These are phyloP conservation scores for Eulimnadia texana DNA, from an alignment of 1,140 invertebrate species.

Conservation along the genomic window DNA sequence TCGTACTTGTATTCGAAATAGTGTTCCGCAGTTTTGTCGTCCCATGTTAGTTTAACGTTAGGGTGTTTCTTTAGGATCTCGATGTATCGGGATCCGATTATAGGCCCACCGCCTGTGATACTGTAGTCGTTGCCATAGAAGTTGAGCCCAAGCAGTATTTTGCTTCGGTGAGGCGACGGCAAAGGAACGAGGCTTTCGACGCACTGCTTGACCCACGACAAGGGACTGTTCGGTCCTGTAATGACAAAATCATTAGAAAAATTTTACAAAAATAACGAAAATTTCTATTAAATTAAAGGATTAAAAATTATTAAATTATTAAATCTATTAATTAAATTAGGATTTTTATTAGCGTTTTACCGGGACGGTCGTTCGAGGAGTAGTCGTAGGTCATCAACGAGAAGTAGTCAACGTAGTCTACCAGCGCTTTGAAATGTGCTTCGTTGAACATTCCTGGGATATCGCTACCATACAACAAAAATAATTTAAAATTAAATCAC, in stretches of 20 bases:
- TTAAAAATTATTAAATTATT: not conserved
- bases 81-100: constrained; percentile 62
- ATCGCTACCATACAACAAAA: constrained; percentile 29
- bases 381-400: constrained; percentile 87
- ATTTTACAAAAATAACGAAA: not conserved
- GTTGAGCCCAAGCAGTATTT: constrained; percentile 80
- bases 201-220: constrained; percentile 65
- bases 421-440: constrained; percentile 59
- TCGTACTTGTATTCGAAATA: constrained; percentile 71
- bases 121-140: constrained; percentile 86
- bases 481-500: too few species aligned
- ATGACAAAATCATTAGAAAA: constrained; percentile 12
- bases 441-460: constrained; percentile 52
- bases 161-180: constrained; percentile 41
- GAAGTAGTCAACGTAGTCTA: constrained; percentile 62
- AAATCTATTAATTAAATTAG: not conserved
- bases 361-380: constrained; percentile 63
- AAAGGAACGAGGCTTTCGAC: constrained; percentile 54
- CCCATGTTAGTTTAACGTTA: constrained; percentile 58
- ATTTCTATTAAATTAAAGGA: not conserved
- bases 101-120: constrained; percentile 54
- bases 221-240: constrained; percentile 63
- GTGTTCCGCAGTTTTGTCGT: constrained; percentile 64
- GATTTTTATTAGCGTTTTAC: constrained; percentile 25
- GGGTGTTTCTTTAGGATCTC: constrained; percentile 44